Percentiles rank a stretch among this genome's conserved stretches.
phyloP scores from a whole-genome alignment of 2,113 vertebrate genomes.

The Psephotus haematonotus region DNA sequence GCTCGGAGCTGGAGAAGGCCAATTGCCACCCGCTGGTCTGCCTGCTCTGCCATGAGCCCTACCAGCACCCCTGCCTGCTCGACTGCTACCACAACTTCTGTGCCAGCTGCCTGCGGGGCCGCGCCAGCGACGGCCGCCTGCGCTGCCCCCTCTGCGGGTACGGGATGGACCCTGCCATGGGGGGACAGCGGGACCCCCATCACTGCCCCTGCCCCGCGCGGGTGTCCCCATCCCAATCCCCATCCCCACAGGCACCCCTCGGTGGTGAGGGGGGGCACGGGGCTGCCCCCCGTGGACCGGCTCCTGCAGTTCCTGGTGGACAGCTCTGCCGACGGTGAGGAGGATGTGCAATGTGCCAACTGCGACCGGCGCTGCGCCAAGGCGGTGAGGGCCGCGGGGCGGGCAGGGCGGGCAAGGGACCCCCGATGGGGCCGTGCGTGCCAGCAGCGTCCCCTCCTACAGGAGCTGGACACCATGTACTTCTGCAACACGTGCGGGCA shows the following conservation, averaged over 20 bases:
- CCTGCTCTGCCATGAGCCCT: slow-evolving; percentile 87
- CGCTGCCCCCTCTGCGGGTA: slow-evolving; percentile 90
- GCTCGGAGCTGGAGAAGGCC: slow-evolving; percentile 76
- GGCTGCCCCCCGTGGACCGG: slow-evolving; percentile 86
- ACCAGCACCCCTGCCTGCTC: slow-evolving; percentile 87
- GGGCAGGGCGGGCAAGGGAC: accelerated
- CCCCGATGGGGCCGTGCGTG: accelerated
- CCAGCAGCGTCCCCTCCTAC: accelerated
- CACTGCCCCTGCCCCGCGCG: accelerated
- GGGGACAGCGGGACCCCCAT: accelerated
- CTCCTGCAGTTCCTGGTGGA: slow-evolving; percentile 92
- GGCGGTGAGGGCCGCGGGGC: background rate
- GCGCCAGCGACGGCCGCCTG: slow-evolving; percentile 78
- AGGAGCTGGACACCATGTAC: slow-evolving; percentile 88
- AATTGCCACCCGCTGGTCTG: slow-evolving; percentile 87
- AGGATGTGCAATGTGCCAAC: slow-evolving; percentile 88
- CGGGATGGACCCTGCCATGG: background rate
- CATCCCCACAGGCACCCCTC: slow-evolving; percentile 79
- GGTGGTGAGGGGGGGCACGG: slow-evolving; percentile 81
- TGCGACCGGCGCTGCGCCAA: slow-evolving; percentile 79
- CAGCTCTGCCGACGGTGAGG: slow-evolving; percentile 81
- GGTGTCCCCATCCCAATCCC: background rate
- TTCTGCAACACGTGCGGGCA: slow-evolving; percentile 95
- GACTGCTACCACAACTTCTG: slow-evolving; percentile 95
- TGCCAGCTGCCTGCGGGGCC: slow-evolving; percentile 85